Evolutionary conservation across 2,888 invertebrate genomes (phyloP).

Genomic region (Conomelus anceps): DNA sequence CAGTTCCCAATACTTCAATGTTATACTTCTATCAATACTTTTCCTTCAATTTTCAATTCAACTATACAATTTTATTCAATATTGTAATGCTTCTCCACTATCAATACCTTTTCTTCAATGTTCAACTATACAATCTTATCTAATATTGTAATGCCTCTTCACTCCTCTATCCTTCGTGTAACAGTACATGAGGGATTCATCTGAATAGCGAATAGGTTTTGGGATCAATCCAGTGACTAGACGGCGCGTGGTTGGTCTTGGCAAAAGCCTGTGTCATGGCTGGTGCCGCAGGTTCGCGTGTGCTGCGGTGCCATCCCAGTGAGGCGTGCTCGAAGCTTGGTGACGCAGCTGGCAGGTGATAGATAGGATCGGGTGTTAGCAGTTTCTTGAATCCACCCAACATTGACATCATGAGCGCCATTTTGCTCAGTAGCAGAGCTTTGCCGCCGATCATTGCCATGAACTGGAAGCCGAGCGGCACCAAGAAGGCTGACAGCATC

Average conservation of each 20-base stretch:
- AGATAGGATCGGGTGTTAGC: neutral
- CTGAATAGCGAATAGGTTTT: neutral
- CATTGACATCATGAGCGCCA: conserved; percentile 70
- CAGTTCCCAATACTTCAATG: too few relatives aligned
- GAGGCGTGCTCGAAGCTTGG: neutral
- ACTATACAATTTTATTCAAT: too few relatives aligned
- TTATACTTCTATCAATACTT: too few relatives aligned
- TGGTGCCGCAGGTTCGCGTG: neutral
- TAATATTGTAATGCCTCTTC: neutral
- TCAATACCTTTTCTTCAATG: too few relatives aligned
- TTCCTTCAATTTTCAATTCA: too few relatives aligned
- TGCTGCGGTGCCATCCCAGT: neutral
- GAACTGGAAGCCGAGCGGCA: conserved; percentile 80
- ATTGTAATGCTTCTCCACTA: too few relatives aligned
- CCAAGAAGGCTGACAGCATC: conserved; percentile 65
- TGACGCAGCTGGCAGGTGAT: neutral
- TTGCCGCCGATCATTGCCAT: conserved; percentile 75
- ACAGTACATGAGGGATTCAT: neutral
- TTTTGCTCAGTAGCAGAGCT: conserved; percentile 69
- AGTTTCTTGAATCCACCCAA: conserved; percentile 30
- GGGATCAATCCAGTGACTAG: neutral
- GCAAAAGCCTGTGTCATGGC: neutral
- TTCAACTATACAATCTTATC: too few relatives aligned
- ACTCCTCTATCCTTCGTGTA: too few relatives aligned
- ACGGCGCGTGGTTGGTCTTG: neutral